A percentile compares a stretch with the other conserved stretches of the same genome.
Evolutionary conservation across 2,888 invertebrate species (phyloP).

Genomic region (Dynastes hyllus): DNA sequence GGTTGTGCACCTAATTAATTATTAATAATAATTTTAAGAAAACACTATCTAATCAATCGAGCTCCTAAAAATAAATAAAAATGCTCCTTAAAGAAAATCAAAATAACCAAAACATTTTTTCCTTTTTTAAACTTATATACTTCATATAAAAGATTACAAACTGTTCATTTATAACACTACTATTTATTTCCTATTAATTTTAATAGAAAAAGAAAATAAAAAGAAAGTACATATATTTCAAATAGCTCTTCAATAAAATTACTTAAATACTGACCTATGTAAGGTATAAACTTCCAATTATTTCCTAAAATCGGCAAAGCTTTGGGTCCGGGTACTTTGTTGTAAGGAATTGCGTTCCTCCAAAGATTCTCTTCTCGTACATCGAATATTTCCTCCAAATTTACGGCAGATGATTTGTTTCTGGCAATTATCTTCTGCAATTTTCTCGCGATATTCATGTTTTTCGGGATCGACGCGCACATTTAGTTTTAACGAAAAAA

Average conservation of each 20-base stretch:
- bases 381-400: constrained; percentile 63
- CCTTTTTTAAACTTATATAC: too few relatives aligned
- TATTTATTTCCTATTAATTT: too few relatives aligned
- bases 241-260: not conserved
- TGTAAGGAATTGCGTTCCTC: constrained; percentile 72
- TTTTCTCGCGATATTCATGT: constrained; percentile 32
- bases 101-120: too few relatives aligned
- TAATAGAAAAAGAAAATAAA: too few relatives aligned
- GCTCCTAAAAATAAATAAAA: too few relatives aligned
- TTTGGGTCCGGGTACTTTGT: constrained; percentile 76
- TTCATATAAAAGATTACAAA: too few relatives aligned
- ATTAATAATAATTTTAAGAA: too few relatives aligned
- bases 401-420: constrained; percentile 49
- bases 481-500: constrained; percentile 21
- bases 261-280: constrained; percentile 73
- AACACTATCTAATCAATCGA: too few relatives aligned
- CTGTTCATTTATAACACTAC: too few relatives aligned
- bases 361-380: constrained; percentile 60
- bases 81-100: too few relatives aligned
- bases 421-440: constrained; percentile 22
- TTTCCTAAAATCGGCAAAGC: constrained; percentile 77
- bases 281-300: constrained; percentile 78
- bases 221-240: too few relatives aligned
- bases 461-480: not conserved
- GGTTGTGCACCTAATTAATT: too few relatives aligned